phyloP scores from a whole-genome alignment of 2,888 invertebrate species.

The Amiota mariae region DNA sequence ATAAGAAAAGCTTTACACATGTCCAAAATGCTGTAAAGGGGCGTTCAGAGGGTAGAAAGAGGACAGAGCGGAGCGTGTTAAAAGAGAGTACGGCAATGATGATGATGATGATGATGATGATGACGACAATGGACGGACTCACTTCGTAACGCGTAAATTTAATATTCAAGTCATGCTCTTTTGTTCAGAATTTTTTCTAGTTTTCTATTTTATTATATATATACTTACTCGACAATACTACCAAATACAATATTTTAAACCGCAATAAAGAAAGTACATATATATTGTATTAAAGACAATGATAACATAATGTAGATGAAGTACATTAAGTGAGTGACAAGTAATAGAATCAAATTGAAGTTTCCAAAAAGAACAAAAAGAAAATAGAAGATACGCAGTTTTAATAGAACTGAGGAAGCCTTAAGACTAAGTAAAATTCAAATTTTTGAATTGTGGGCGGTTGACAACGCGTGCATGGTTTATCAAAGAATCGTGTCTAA shows the following conservation, averaged over 20 bases:
- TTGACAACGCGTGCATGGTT: no score
- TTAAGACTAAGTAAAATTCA: background rate
- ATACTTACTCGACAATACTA: no score
- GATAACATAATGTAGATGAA: background rate
- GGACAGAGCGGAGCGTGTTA: background rate
- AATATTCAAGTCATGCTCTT: slow-evolving; percentile 31
- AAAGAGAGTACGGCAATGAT: background rate
- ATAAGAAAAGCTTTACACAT: slow-evolving; percentile 1
- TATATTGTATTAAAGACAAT: background rate
- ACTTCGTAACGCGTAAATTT: slow-evolving; percentile 25
- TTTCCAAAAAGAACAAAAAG: background rate
- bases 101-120: background rate
- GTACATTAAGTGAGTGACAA: background rate
- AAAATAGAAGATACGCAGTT: background rate
- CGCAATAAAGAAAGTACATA: background rate
- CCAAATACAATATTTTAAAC: background rate
- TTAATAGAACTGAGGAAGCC: background rate
- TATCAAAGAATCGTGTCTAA: no score
- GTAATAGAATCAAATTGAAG: slow-evolving; percentile 12
- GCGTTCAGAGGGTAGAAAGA: no score
- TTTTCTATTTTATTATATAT: background rate
- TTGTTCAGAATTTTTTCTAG: slow-evolving; percentile 20
- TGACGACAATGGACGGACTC: slow-evolving; percentile 9
- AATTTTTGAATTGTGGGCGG: background rate
- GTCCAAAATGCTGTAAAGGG: no score